phyloP scores from a whole-genome alignment of 2,797 vertebrate species.

The Limnodromus scolopaceus region DNA sequence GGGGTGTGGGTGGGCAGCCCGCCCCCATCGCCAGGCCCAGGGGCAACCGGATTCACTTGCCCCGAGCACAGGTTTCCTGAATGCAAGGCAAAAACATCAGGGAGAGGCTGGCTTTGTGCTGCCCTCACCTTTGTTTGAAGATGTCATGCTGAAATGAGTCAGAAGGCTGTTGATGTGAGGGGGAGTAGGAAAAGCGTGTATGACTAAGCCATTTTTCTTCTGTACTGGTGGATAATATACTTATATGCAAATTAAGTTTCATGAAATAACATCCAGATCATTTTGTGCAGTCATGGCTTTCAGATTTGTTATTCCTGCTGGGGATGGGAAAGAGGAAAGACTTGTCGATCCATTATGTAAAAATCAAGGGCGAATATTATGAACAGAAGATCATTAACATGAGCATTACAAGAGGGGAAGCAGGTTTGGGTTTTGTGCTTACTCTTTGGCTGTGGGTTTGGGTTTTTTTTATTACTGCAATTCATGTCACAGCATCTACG shows the following conservation, averaged over 20 bases:
- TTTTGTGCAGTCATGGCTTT: neutral
- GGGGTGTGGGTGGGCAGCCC: neutral
- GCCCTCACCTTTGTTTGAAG: neutral
- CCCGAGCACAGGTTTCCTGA: rapidly evolving
- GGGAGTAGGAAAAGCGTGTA: neutral
- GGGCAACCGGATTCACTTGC: too few relatives aligned
- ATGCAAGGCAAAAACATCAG: rapidly evolving
- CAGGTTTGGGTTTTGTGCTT: neutral
- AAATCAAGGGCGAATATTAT: neutral
- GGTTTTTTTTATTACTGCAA: too few relatives aligned
- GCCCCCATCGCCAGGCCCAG: too few relatives aligned
- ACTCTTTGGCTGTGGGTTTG: too few relatives aligned
- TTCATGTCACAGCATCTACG: neutral
- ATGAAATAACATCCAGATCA: neutral
- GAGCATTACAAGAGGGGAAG: neutral
- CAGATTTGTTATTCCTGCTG: neutral
- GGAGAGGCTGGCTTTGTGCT: neutral
- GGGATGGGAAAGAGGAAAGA: neutral
- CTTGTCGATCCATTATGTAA: neutral
- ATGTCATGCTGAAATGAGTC: neutral
- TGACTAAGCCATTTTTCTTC: neutral
- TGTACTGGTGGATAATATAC: neutral
- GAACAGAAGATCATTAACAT: neutral
- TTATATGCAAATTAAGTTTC: neutral
- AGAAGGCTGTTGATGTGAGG: neutral